A percentile compares a stretch with the other conserved stretches of the same genome.
These are phyloP conservation scores for Ricordea florida DNA, from an alignment of 92 coral and sea anemone genomes.

Conservation along the genomic window DNA sequence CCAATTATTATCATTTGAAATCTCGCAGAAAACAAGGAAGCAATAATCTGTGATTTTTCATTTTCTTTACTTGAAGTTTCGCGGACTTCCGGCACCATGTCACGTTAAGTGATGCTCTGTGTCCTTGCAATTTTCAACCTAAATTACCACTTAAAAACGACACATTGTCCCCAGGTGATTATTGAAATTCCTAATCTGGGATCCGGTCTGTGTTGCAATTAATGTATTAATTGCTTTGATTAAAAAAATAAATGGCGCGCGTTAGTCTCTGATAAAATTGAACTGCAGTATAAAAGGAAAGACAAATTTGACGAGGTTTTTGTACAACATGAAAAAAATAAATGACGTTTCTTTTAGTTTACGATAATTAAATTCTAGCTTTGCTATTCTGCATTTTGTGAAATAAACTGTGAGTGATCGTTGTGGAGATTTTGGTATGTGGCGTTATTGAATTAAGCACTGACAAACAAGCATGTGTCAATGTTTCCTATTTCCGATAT, in stretches of 20 bases:
- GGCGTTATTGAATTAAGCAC: constrained; percentile 8
- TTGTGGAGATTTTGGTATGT: constrained; percentile 50
- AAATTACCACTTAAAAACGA: constrained; percentile 9
- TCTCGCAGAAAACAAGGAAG: too few species aligned
- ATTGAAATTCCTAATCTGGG: neutral
- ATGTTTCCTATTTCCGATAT: neutral
- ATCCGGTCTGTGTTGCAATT: constrained; percentile 5
- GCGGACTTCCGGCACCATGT: too few species aligned
- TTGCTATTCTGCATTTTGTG: neutral
- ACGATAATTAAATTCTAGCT: too few species aligned
- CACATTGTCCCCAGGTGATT: too few species aligned
- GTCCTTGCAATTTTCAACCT: constrained; percentile 28
- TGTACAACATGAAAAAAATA: too few species aligned
- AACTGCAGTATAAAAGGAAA: neutral
- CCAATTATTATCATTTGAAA: too few species aligned
- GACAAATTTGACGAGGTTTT: neutral
- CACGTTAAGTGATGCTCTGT: too few species aligned
- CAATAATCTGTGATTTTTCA: too few species aligned
- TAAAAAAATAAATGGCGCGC: neutral
- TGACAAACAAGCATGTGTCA: constrained; percentile 10
- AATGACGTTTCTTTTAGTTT: too few species aligned
- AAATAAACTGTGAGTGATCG: constrained; percentile 10
- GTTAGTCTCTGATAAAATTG: neutral
- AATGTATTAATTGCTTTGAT: constrained; percentile 13
- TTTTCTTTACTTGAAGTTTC: too few species aligned